Percentiles rank a stretch among this genome's conserved stretches.
Conservation (phyloP, 1,140 invertebrate species). For the Dryas iulia region DNA sequence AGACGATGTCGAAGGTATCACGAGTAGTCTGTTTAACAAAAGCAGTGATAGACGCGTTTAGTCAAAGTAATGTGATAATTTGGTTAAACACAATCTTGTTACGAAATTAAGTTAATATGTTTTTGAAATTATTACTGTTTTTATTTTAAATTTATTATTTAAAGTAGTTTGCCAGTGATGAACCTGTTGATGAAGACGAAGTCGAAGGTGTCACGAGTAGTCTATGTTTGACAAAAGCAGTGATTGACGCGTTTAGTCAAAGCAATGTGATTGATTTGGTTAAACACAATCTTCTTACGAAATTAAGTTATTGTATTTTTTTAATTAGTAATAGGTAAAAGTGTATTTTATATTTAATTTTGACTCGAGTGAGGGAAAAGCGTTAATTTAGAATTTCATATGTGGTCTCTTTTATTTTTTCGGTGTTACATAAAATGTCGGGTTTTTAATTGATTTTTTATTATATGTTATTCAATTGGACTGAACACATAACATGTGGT, state of each 20-base stretch:
- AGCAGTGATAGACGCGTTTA: slow-evolving; percentile 66
- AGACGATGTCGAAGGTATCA: slow-evolving; percentile 58
- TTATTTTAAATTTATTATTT: too few relatives aligned
- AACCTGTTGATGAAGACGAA: slow-evolving; percentile 52
- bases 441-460: too few relatives aligned
- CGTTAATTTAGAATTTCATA: too few relatives aligned
- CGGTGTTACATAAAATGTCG: too few relatives aligned
- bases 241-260: slow-evolving; percentile 66
- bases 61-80: slow-evolving; percentile 65
- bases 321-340: background rate
- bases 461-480: too few relatives aligned
- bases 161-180: slow-evolving; percentile 46
- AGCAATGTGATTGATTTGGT: slow-evolving; percentile 65
- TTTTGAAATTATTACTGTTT: too few relatives aligned
- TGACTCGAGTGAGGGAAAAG: background rate
- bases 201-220: slow-evolving; percentile 54
- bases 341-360: background rate
- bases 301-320: slow-evolving; percentile 39
- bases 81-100: slow-evolving; percentile 69
- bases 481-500: too few relatives aligned
- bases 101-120: too few relatives aligned
- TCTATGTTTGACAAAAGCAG: slow-evolving; percentile 64
- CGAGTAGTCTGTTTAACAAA: slow-evolving; percentile 62
- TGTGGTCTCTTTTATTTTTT: too few relatives aligned
- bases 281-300: slow-evolving; percentile 66